Conservation (phyloP, 2,113 vertebrate genomes). For the Python bivittatus region DNA sequence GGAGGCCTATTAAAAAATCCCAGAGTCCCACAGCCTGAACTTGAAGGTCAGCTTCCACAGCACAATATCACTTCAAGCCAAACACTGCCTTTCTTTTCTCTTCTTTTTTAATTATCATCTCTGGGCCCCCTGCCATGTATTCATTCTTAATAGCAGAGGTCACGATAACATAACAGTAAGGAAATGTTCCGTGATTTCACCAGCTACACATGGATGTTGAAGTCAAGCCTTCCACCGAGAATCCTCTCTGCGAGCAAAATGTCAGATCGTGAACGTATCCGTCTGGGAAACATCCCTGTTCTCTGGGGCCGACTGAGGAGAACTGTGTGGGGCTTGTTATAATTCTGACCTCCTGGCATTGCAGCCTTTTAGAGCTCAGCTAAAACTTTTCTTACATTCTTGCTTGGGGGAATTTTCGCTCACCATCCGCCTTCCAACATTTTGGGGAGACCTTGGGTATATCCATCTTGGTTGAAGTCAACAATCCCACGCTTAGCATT, state of each 20-base stretch:
- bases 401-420: not conserved
- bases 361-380: not conserved
- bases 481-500: too few species aligned
- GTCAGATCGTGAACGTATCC: accelerated
- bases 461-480: not conserved
- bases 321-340: not conserved
- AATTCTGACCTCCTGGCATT: too few species aligned
- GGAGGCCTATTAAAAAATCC: slow-evolving; percentile 32
- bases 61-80: slow-evolving; percentile 37
- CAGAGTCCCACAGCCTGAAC: accelerated
- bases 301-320: not conserved
- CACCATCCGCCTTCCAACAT: not conserved
- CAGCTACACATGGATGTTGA: slow-evolving; percentile 38
- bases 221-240: slow-evolving; percentile 29
- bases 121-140: slow-evolving; percentile 58
- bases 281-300: not conserved
- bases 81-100: slow-evolving; percentile 12
- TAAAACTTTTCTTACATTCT: not conserved
- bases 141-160: slow-evolving; percentile 63
- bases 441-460: not conserved
- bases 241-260: slow-evolving; percentile 16
- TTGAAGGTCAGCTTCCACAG: slow-evolving; percentile 7
- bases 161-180: slow-evolving; percentile 26
- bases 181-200: slow-evolving; percentile 65
- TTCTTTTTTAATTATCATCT: not conserved